Evolutionary conservation across 2,888 invertebrate species (phyloP), one percentile per base, ranked within the genome.

Genomic region (Apocheima hispidaria): DNA sequence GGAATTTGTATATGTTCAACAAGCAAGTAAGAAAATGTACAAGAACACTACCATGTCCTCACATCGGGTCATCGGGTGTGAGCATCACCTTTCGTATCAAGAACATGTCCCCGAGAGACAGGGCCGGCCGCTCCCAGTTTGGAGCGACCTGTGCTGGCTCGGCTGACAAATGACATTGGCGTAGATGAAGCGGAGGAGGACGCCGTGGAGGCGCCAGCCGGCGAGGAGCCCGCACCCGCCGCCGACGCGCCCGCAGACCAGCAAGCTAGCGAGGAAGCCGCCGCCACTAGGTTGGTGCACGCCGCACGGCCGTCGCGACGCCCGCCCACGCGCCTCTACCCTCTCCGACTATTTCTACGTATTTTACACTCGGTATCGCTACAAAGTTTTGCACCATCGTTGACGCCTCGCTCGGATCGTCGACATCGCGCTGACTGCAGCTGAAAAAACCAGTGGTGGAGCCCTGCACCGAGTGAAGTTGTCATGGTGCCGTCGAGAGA

Each of bases 241-340:
- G 72, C 4, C 77, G 73, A 76, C 68, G 79, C 78, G 70, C 76
- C 86, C 4, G 85, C 84, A 78, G 81, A 83, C 65, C 83, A 82
- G 71, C 84, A 88, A 88, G 87, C 84, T 83, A 88, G 46, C 51
- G 51, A 51, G 74, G 92, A 90, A 82, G 86, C 84, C 67, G 78
- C 87, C 74, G 86, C 90, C 88, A 88, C 84, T 92, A 92, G 92
- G 92, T 92, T 92, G 92, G 92, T 92, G 89, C 82, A 82, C 83
- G 87, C 77, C 86, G 88, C 85, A 82, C 79, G 85, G 83, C 82
- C 86, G 84, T 80, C 87, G 85, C 77, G 83, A 81, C 87, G 85
- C 83, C 65, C 81, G 83, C 80, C 81, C 79, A 73, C 87, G 86
- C 84, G 83, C 87, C 82, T 76, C 88, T 86, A 73, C 70, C 75